Evolutionary conservation across 2,888 invertebrate species (phyloP).

Genomic region (Himalopsyche anomala): DNA sequence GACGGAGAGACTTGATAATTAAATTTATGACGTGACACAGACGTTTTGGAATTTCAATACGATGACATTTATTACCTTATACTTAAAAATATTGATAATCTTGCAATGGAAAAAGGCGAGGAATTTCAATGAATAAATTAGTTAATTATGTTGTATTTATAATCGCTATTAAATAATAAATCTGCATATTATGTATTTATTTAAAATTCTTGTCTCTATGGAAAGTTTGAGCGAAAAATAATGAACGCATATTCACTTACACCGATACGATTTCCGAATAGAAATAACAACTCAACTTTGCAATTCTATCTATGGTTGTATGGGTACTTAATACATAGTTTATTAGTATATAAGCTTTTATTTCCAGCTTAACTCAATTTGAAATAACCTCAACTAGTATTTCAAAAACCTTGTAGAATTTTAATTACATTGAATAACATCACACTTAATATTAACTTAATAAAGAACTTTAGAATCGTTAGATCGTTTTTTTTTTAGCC

Average conservation of each 20-base stretch:
- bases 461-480: no score
- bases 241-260: neutral
- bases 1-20: neutral
- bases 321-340: neutral
- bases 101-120: neutral
- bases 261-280: neutral
- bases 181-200: neutral
- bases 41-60: neutral
- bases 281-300: neutral
- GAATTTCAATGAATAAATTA: neutral
- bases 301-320: neutral
- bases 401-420: neutral
- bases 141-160: slow-evolving; percentile 3
- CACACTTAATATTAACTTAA: no score
- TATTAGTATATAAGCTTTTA: neutral
- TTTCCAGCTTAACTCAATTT: neutral
- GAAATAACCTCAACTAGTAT: neutral
- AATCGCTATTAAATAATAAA: neutral
- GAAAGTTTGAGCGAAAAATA: neutral
- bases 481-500: no score
- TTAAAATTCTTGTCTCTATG: neutral
- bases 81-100: neutral
- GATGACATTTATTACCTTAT: neutral
- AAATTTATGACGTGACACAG: neutral
- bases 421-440: neutral